Evolutionary conservation across 53 echinoderm and acorn worm genomes (phyloP), one percentile per base, ranked within the genome.

Genomic region (Arbacia lixula): DNA sequence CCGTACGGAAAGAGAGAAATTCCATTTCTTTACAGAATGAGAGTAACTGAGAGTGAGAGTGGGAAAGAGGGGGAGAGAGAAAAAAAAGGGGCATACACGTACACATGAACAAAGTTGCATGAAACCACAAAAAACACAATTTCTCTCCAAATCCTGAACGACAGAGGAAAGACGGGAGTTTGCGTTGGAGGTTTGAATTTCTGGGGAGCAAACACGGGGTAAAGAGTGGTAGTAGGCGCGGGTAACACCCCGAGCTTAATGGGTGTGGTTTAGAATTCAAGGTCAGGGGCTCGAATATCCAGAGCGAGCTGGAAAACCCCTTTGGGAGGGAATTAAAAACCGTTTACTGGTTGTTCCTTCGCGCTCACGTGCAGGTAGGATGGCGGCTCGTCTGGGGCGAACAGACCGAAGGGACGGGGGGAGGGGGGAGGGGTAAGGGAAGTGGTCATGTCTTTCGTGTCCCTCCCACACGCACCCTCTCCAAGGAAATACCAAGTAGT

Each of bases 241-340:
- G 29, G 41, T 46, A 46, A 71, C 71, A 71, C 71, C 71, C 42
- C 5, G 14, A 5, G 26, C 29, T 42, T 42, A 71, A 42, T 40
- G 71, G 71, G 71, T 71, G 71, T 40, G 71, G 71, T 43, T 71
- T 71, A 71, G 71, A 71, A 71, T 71, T 71, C 71, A 71, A 71
- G 71, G 71, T 71, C 71, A 49, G 43, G 28, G 27, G 25, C 50
- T 49, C 46, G 26, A 71, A 71, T 71, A 71, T 41, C 71, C 29
- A 43, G 39, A 43, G 46, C 41, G 28, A 46, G 71, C 42, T 28
- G 46, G 71, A 71, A 71, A 71, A 42, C 42, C 68, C 71, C 71
- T 46, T 19, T 71, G 71, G 71, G 71, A 42, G 4, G 68, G 71
- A 71, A 71, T 71, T 71, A 71, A 71, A 39, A 71, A 71, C 42